A percentile compares a stretch with the other conserved stretches of the same genome.
Evolutionary conservation across 2,888 invertebrate species (phyloP).

Genomic region (Automeris io): DNA sequence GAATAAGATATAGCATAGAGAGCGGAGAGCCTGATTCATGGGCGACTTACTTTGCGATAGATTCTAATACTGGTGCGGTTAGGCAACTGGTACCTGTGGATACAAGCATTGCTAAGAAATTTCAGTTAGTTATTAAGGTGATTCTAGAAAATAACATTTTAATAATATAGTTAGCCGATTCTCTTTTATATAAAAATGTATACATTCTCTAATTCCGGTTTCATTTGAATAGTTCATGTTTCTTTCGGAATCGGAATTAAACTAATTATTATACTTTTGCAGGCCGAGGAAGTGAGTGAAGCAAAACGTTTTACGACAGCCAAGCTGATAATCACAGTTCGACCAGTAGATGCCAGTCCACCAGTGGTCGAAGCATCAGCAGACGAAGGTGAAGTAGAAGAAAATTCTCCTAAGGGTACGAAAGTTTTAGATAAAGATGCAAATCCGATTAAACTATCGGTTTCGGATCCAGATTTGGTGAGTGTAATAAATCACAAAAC

Average conservation of each 20-base stretch:
- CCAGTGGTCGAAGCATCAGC: constrained; percentile 85
- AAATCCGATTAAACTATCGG: constrained; percentile 83
- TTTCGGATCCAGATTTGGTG: constrained; percentile 92
- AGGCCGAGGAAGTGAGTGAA: constrained; percentile 91
- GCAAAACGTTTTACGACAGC: constrained; percentile 88
- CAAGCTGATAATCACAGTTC: constrained; percentile 87
- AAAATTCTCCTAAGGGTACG: constrained; percentile 91
- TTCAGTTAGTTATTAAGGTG: constrained; percentile 88
- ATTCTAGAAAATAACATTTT: constrained; percentile 7
- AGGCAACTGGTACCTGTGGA: constrained; percentile 89
- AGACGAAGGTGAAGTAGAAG: constrained; percentile 87
- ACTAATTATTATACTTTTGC: too few species aligned
- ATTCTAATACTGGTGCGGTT: constrained; percentile 86
- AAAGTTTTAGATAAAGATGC: constrained; percentile 82
- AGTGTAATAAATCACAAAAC: constrained; percentile 31
- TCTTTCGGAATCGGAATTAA: too few species aligned
- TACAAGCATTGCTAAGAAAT: constrained; percentile 86
- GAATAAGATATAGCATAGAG: constrained; percentile 88
- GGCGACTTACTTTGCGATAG: constrained; percentile 88
- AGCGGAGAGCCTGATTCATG: constrained; percentile 88
- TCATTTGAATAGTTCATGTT: too few species aligned
- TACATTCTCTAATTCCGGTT: too few species aligned
- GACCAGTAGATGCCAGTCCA: constrained; percentile 91
- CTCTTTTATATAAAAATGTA: too few species aligned
- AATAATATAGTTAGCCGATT: not conserved